Conservation (phyloP, 2,113 vertebrate genomes). For the Phodopus roborovskii region DNA sequence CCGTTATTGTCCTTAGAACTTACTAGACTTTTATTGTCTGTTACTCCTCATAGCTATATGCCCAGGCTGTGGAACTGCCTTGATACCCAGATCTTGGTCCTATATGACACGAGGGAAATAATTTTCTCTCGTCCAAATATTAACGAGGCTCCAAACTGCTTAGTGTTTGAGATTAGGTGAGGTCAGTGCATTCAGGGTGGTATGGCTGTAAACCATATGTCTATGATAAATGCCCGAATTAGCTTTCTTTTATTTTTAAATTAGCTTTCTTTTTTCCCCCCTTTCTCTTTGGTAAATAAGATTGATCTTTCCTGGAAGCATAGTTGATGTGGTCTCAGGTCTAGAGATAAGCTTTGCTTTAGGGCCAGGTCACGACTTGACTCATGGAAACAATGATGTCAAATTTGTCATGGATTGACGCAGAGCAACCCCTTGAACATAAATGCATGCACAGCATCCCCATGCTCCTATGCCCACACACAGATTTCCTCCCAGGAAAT, state of each 20-base stretch:
- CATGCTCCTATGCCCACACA: neutral
- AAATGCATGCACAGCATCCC: fast-evolving
- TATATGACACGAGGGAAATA: neutral
- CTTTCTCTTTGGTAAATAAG: conserved; percentile 40
- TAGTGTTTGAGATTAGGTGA: neutral
- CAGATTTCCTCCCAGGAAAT: neutral
- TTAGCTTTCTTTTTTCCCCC: neutral
- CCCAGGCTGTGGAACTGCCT: neutral
- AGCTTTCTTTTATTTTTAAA: neutral
- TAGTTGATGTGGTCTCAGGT: neutral
- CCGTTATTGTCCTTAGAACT: neutral
- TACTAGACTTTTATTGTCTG: neutral
- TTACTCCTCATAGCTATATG: neutral
- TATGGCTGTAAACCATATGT: too few species aligned
- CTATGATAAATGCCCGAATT: neutral
- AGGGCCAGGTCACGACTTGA: neutral
- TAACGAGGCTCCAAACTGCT: neutral
- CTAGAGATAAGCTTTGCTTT: conserved; percentile 6
- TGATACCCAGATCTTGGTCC: neutral
- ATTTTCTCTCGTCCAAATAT: neutral
- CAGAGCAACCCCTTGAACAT: neutral
- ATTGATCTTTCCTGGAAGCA: neutral
- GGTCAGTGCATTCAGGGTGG: neutral
- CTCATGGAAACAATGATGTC: neutral
- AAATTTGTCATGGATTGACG: neutral